These are phyloP conservation scores for Globodera ellingtonae DNA, from an alignment of 1,140 invertebrate species.

Conservation along the genomic window DNA sequence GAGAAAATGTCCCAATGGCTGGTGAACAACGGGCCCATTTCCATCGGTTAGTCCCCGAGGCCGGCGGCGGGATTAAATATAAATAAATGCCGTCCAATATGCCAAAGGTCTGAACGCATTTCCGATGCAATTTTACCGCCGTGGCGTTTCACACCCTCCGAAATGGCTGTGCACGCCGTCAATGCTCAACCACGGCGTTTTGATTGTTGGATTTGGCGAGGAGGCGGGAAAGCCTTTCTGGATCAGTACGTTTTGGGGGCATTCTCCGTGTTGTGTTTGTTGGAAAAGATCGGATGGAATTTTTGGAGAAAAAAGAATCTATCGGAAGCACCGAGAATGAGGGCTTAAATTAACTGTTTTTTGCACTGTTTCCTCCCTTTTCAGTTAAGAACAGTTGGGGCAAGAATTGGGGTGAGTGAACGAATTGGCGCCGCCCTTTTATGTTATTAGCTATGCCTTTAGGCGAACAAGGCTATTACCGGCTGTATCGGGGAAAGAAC, in stretches of 20 bases:
- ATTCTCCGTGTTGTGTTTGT: too few relatives aligned
- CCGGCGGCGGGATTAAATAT: too few relatives aligned
- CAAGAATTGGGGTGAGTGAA: slow-evolving; percentile 77
- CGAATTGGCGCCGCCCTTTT: slow-evolving; percentile 55
- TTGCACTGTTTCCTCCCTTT: neutral
- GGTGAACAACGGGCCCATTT: slow-evolving; percentile 86
- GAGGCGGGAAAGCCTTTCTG: slow-evolving; percentile 83
- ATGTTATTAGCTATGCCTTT: neutral
- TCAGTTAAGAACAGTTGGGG: slow-evolving; percentile 89
- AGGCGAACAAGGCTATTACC: slow-evolving; percentile 78
- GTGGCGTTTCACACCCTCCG: slow-evolving; percentile 92
- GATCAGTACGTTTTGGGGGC: slow-evolving; percentile 68
- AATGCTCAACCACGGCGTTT: slow-evolving; percentile 73
- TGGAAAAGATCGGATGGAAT: too few relatives aligned
- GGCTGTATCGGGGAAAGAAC: slow-evolving; percentile 88
- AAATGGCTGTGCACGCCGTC: slow-evolving; percentile 81
- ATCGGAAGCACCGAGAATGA: too few relatives aligned
- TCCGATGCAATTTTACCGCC: slow-evolving; percentile 95
- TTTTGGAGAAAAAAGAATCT: too few relatives aligned
- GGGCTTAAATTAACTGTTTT: neutral
- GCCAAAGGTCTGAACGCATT: slow-evolving; percentile 83
- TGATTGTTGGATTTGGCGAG: slow-evolving; percentile 88
- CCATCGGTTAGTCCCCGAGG: slow-evolving; percentile 73
- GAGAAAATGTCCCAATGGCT: slow-evolving; percentile 88
- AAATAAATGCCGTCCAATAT: too few relatives aligned